A percentile compares a stretch with the other conserved stretches of the same genome.
phyloP scores from a whole-genome alignment of 2,797 vertebrate species.

The Leptatherina wallacei region DNA sequence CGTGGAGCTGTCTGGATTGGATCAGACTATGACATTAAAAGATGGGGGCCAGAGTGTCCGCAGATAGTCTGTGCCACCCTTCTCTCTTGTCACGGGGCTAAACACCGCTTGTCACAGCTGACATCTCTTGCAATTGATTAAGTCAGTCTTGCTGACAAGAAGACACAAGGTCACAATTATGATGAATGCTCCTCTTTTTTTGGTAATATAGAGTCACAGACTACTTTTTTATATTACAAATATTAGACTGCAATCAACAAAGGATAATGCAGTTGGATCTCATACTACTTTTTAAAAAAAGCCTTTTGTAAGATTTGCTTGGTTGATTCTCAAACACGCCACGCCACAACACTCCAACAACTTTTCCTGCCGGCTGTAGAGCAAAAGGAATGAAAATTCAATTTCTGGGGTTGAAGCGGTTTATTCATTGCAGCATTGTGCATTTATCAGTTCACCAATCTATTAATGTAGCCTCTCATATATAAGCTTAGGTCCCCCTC shows the following conservation, averaged over 20 bases:
- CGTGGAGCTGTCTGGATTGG: slow-evolving; percentile 53
- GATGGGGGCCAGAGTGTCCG: slow-evolving; percentile 60
- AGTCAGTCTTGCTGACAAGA: slow-evolving; percentile 74
- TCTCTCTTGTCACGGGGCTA: slow-evolving; percentile 70
- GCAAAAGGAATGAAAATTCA: slow-evolving; percentile 58
- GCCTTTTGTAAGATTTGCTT: slow-evolving; percentile 25
- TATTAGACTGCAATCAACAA: slow-evolving; percentile 44
- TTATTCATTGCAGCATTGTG: slow-evolving; percentile 64
- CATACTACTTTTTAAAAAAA: background rate
- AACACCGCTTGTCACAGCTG: slow-evolving; percentile 76
- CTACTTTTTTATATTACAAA: slow-evolving; percentile 32
- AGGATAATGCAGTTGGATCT: slow-evolving; percentile 23
- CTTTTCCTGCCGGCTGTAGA: slow-evolving; percentile 32
- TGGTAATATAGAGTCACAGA: slow-evolving; percentile 26
- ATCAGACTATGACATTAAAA: slow-evolving; percentile 68
- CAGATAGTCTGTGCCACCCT: slow-evolving; percentile 60
- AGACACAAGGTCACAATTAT: slow-evolving; percentile 78
- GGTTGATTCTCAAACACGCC: slow-evolving; percentile 30
- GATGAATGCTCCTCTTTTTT: slow-evolving; percentile 69
- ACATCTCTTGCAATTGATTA: slow-evolving; percentile 79
- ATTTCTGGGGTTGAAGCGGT: slow-evolving; percentile 55
- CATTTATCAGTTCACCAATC: slow-evolving; percentile 70
- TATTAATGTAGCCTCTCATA: slow-evolving; percentile 73
- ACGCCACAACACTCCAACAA: slow-evolving; percentile 29
- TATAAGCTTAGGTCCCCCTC: slow-evolving; percentile 66